These are phyloP conservation scores for Formicarius rufipectus DNA, from an alignment of 2,113 vertebrate genomes.

Conservation along the genomic window DNA sequence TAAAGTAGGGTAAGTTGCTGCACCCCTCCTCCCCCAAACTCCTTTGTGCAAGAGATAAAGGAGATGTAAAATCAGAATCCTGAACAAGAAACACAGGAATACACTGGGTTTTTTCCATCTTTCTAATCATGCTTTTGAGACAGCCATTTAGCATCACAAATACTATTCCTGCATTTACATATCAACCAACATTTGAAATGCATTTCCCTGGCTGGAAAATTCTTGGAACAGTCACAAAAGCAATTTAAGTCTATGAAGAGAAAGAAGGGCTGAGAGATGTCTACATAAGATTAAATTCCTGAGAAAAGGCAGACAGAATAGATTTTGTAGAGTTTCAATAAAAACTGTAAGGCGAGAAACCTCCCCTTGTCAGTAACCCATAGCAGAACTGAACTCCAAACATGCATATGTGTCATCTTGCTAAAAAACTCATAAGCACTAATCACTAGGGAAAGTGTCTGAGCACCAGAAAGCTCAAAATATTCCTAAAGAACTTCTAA, in stretches of 20 bases:
- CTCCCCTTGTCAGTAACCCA: background rate
- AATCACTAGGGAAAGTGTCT: background rate
- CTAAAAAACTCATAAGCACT: background rate
- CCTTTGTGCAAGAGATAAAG: background rate
- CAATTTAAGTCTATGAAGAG: background rate
- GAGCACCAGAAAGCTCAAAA: background rate
- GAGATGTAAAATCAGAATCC: background rate
- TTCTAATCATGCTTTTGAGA: background rate
- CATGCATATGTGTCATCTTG: accelerated
- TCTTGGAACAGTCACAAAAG: background rate
- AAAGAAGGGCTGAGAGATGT: background rate
- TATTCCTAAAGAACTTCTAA: background rate
- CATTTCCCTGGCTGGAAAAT: background rate
- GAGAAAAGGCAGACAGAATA: background rate
- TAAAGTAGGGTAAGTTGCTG: background rate
- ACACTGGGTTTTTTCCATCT: background rate
- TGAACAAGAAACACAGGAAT: conserved; percentile 28
- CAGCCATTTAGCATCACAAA: conserved; percentile 4
- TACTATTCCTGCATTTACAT: background rate
- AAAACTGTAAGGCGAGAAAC: background rate
- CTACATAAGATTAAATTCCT: background rate
- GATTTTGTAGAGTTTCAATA: background rate
- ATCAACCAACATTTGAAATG: background rate
- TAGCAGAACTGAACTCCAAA: background rate
- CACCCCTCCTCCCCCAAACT: background rate